Evolutionary conservation across 1,140 invertebrate species (phyloP).

Genomic region (Cotesia typhae): DNA sequence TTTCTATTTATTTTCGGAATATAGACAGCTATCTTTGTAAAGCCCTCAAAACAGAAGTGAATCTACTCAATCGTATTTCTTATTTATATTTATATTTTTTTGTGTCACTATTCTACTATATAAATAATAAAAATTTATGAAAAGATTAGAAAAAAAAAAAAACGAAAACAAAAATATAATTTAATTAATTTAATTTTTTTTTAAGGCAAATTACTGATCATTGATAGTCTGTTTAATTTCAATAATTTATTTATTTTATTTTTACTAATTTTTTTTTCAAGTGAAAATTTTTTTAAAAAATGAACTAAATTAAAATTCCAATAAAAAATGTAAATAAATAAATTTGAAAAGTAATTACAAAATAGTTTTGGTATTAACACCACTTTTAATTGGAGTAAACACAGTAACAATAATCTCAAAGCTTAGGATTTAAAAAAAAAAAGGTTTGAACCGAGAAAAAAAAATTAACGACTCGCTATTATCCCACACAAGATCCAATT

Average conservation of each 20-base stretch:
- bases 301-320: too few species aligned
- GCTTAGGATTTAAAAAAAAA: too few species aligned
- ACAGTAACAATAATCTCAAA: too few species aligned
- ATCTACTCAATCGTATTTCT: slow-evolving; percentile 30
- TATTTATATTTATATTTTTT: slow-evolving; percentile 1
- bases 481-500: slow-evolving; percentile 1
- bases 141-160: neutral
- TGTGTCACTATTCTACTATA: slow-evolving; percentile 5
- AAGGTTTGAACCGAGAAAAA: too few species aligned
- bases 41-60: slow-evolving; percentile 40
- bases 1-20: slow-evolving; percentile 44
- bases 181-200: neutral
- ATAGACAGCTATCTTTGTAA: slow-evolving; percentile 41
- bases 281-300: too few species aligned
- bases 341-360: too few species aligned
- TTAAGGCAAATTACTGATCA: too few species aligned
- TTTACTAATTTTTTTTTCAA: too few species aligned
- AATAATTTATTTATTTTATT: neutral
- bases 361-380: too few species aligned
- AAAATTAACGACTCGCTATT: slow-evolving; percentile 1
- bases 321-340: too few species aligned
- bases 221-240: too few species aligned
- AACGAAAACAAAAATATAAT: neutral
- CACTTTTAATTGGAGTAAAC: too few species aligned
- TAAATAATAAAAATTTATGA: slow-evolving; percentile 14